Evolutionary conservation across 2,797 vertebrate species (phyloP), one percentile per base, ranked within the genome.

Genomic region (Fistularia tabacaria): DNA sequence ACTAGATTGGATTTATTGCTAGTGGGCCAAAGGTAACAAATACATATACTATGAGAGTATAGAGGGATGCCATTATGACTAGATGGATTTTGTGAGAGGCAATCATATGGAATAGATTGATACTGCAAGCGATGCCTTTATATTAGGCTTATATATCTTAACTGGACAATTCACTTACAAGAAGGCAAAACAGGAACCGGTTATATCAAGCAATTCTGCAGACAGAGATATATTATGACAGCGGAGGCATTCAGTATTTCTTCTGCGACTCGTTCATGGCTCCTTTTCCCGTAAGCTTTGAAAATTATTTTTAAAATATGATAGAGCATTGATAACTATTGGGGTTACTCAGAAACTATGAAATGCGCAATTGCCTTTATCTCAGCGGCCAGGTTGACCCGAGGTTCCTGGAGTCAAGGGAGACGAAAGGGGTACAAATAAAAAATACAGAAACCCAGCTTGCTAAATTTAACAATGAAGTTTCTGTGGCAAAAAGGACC

Each of bases 1-100:
- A 91, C 88, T 82, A 90, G 88, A 89, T 87, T 89, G 86, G 85
- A 91, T 91, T 91, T 90, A 91, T 91, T 88, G 87, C 87, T 84
- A 83, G 79, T 84, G 84, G 88, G 86, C 81, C 87, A 91, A 89
- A 90, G 89, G 89, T 91, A 91, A 89, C 85, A 91, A 87, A 91
- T 87, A 90, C 86, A 90, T 85, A 84, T 71, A 80, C 76, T 85
- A 84, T 85, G 88, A 87, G 74, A 68, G 78, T 61, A 70, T 84
- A 87, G 85, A 84, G 82, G 57, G 81, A 87, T 80, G 83, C 77
- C 82, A 82, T 89, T 89, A 88, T 87, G 76, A 69, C 81, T 78
- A 81, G 74, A 89, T 87, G 77, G 82, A 88, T 87, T 90, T 88
- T 79, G 78, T 84, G 72, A 85, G 71, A 71, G 74, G 87, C 86